phyloP scores from a whole-genome alignment of 1,140 invertebrate species.

The Drosophila chauvacae region DNA sequence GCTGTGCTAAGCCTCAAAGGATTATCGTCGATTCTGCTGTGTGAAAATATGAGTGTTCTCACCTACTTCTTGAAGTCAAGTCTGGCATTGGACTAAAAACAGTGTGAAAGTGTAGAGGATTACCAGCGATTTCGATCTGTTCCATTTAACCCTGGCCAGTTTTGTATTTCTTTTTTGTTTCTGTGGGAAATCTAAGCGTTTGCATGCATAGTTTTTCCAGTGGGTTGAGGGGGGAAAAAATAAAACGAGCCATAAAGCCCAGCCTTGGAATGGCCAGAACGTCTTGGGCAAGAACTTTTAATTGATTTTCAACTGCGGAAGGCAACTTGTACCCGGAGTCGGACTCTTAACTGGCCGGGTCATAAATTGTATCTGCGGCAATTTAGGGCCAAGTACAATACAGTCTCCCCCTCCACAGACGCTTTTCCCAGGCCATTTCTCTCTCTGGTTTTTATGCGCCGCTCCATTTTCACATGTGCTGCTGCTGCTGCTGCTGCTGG shows the following conservation, averaged over 20 bases:
- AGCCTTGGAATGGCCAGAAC: slow-evolving; percentile 48
- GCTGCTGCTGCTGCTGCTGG: slow-evolving; percentile 15
- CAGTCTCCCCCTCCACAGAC: not conserved
- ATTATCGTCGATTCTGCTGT: slow-evolving; percentile 41
- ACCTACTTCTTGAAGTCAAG: slow-evolving; percentile 35
- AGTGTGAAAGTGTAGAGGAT: slow-evolving; percentile 39
- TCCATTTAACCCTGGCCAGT: slow-evolving; percentile 27
- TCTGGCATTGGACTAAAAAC: slow-evolving; percentile 42
- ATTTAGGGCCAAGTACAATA: slow-evolving; percentile 66
- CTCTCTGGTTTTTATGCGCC: slow-evolving; percentile 59
- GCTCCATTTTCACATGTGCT: slow-evolving; percentile 67
- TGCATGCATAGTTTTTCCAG: slow-evolving; percentile 35
- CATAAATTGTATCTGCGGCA: slow-evolving; percentile 81
- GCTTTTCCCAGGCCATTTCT: slow-evolving; percentile 36
- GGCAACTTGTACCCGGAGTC: slow-evolving; percentile 47
- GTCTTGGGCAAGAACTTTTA: slow-evolving; percentile 79
- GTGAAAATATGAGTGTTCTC: slow-evolving; percentile 39
- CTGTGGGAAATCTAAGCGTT: slow-evolving; percentile 33
- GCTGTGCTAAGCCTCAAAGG: slow-evolving; percentile 28
- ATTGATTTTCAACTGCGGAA: slow-evolving; percentile 73
- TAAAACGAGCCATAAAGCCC: slow-evolving; percentile 31
- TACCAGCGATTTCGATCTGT: slow-evolving; percentile 38
- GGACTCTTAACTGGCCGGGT: slow-evolving; percentile 68
- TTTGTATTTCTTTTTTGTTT: slow-evolving; percentile 19
- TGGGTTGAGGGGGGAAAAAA: not conserved